These are phyloP conservation scores for Aurelia coerulea DNA, from an alignment of 30 jellyfish, hydroid and myxozoan genomes.

Conservation along the genomic window DNA sequence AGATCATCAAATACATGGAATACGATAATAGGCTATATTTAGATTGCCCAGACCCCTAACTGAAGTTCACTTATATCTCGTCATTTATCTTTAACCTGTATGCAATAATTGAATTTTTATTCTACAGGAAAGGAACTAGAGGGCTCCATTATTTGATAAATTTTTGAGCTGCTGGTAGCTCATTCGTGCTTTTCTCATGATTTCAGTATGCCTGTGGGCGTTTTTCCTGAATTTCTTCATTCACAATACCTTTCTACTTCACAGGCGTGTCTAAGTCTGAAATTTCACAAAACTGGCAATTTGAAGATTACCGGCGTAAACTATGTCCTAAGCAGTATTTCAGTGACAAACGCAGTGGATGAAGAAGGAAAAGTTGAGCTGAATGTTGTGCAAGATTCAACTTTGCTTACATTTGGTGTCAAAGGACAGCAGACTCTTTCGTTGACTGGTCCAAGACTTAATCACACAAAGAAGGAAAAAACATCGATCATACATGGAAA, in stretches of 20 bases:
- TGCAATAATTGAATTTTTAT: too few species aligned
- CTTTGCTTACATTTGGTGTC: constrained; percentile 75
- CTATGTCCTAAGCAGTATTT: constrained; percentile 77
- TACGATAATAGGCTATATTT: too few species aligned
- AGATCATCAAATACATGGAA: too few species aligned
- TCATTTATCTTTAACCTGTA: too few species aligned
- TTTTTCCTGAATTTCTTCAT: not conserved
- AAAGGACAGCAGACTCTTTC: constrained; percentile 71
- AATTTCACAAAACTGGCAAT: constrained; percentile 55
- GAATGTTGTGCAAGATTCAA: constrained; percentile 56
- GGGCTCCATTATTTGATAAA: too few species aligned
- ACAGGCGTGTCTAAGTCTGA: constrained; percentile 69
- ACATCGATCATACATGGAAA: constrained; percentile 57
- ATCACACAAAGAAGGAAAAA: constrained; percentile 72
- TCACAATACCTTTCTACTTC: not conserved
- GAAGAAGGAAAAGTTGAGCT: constrained; percentile 76
- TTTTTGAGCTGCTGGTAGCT: too few species aligned
- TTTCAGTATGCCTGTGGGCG: too few species aligned
- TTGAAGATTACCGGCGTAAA: constrained; percentile 73
- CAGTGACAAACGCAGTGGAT: constrained; percentile 80
- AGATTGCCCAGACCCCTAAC: too few species aligned
- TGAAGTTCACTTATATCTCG: too few species aligned
- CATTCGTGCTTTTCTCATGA: too few species aligned
- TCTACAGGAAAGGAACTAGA: too few species aligned
- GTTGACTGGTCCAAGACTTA: constrained; percentile 83